Evolutionary conservation across 2,888 invertebrate genomes (phyloP).

Genomic region (Papilio protenor): DNA sequence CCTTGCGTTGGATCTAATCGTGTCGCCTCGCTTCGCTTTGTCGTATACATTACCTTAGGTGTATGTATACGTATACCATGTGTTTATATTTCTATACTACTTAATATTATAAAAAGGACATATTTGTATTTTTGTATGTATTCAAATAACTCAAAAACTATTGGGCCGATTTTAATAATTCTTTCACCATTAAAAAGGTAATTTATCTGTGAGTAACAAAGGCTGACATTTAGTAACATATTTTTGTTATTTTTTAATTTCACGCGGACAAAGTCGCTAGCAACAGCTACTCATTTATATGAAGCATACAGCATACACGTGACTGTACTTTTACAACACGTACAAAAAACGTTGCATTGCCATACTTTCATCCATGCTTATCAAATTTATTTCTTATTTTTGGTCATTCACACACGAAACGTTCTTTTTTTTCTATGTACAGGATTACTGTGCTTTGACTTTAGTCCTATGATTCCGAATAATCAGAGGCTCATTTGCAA

Average conservation of each 20-base stretch:
- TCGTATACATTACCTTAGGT: background rate
- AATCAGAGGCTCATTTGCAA: slow-evolving; percentile 33
- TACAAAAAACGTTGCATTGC: background rate
- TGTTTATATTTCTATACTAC: background rate
- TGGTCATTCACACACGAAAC: background rate
- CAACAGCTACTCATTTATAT: too few relatives aligned
- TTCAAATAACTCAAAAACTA: too few relatives aligned
- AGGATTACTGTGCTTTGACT: slow-evolving; percentile 22
- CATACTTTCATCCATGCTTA: background rate
- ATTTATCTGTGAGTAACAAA: too few relatives aligned
- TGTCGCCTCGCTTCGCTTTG: background rate
- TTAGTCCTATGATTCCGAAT: slow-evolving; percentile 6
- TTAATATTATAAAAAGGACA: too few relatives aligned
- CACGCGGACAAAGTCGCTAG: too few relatives aligned
- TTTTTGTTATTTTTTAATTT: too few relatives aligned
- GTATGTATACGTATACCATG: background rate
- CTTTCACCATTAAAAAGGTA: too few relatives aligned
- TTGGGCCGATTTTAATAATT: too few relatives aligned
- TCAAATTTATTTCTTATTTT: background rate
- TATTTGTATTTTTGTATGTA: too few relatives aligned
- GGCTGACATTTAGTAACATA: too few relatives aligned
- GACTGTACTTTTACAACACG: slow-evolving; percentile 15
- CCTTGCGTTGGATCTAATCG: too few relatives aligned
- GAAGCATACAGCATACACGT: background rate
- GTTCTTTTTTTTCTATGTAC: slow-evolving; percentile 22